A percentile compares a stretch with the other conserved stretches of the same genome.
Evolutionary conservation across 2,113 vertebrate genomes (phyloP).

Genomic region (Desmodus rotundus): DNA sequence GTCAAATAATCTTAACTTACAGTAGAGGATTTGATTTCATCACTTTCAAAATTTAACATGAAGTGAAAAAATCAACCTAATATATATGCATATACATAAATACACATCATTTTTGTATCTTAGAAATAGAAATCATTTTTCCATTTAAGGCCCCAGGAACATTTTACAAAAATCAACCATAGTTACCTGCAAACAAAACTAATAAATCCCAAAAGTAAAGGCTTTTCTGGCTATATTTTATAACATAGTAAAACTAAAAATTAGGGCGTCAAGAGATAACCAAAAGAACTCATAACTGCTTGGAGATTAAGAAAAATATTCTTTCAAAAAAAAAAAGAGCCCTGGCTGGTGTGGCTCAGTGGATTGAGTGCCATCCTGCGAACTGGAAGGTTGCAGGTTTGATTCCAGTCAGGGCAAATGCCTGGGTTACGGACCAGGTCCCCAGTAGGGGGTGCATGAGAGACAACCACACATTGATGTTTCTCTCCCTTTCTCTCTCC

Average conservation of each 20-base stretch:
- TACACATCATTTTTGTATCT: background rate
- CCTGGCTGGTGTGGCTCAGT: no score
- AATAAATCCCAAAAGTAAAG: background rate
- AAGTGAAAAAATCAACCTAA: background rate
- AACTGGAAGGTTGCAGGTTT: no score
- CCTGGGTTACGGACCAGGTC: no score
- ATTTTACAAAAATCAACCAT: background rate
- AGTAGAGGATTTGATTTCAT: background rate
- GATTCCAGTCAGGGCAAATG: no score
- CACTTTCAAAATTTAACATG: background rate
- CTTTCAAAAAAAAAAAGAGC: no score
- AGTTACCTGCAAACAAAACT: background rate
- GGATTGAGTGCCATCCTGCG: no score
- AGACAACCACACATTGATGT: no score
- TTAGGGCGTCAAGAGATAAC: background rate
- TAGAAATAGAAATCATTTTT: background rate
- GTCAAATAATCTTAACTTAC: background rate
- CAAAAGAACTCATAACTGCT: background rate
- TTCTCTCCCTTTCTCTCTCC: no score
- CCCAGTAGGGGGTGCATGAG: no score
- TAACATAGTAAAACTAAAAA: conserved; percentile 11
- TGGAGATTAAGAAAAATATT: background rate
- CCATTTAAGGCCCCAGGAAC: background rate
- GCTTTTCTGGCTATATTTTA: background rate
- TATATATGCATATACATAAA: background rate